Evolutionary conservation across 2,113 vertebrate genomes (phyloP).

Genomic region (Sander lucioperca): DNA sequence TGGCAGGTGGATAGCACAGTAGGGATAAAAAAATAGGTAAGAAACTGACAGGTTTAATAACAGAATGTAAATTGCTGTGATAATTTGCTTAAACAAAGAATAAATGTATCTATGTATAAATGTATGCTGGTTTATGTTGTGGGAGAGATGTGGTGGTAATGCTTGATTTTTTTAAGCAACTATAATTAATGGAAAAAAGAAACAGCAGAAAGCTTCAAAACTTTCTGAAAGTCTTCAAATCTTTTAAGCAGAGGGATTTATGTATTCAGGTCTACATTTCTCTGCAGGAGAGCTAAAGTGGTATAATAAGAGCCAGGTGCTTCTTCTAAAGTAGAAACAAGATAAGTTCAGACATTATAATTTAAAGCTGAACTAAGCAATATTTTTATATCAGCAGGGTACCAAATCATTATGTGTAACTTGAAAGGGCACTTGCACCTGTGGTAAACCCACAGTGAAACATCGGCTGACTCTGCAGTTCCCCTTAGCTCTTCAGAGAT

Average conservation of each 20-base stretch:
- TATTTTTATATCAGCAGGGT: background rate
- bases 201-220: background rate
- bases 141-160: background rate
- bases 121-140: background rate
- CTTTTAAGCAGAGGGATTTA: conserved; percentile 6
- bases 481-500: background rate
- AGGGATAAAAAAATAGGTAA: too few relatives aligned
- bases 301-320: background rate
- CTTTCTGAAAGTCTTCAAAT: too few relatives aligned
- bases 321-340: background rate
- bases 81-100: too few relatives aligned
- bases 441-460: conserved; percentile 2
- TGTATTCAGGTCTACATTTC: conserved; percentile 11
- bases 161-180: background rate
- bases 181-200: conserved; percentile 7
- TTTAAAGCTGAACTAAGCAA: conserved; percentile 4
- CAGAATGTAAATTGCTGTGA: too few relatives aligned
- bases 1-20: too few relatives aligned
- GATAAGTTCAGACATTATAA: background rate
- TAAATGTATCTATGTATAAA: background rate
- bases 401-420: background rate
- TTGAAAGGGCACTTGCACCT: background rate
- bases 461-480: background rate
- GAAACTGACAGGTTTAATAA: too few relatives aligned
- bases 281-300: background rate